phyloP scores from a whole-genome alignment of 2,113 vertebrate genomes.

The Scopus umbretta region DNA sequence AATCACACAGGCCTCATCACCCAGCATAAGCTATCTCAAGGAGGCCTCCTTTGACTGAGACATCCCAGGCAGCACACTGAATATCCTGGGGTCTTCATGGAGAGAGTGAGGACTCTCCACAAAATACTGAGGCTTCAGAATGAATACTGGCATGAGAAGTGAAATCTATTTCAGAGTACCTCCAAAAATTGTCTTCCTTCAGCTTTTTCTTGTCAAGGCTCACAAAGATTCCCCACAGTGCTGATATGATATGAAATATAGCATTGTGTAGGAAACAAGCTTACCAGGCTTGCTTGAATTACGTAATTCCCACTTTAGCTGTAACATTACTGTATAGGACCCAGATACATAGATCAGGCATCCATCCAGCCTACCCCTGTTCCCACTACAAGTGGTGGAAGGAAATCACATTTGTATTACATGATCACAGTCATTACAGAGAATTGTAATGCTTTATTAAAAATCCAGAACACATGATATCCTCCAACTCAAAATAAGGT shows the following conservation, averaged over 20 bases:
- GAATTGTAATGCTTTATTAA: background rate
- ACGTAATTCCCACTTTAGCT: background rate
- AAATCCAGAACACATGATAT: background rate
- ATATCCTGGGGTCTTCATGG: no score
- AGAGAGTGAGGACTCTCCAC: no score
- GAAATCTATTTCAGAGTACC: background rate
- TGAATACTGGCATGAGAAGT: background rate
- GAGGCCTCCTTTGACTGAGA: no score
- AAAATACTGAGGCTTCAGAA: background rate
- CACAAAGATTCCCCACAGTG: background rate
- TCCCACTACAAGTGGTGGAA: background rate
- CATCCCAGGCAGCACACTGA: no score
- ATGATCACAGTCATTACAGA: background rate
- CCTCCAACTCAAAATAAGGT: background rate
- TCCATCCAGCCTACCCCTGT: background rate
- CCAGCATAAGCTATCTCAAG: no score
- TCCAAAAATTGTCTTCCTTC: background rate
- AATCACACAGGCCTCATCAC: no score
- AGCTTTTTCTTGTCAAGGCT: background rate
- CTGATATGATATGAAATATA: background rate
- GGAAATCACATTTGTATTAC: background rate
- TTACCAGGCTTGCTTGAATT: background rate
- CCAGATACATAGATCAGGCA: background rate
- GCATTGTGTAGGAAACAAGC: background rate
- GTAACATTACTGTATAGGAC: background rate